These are phyloP conservation scores for Spinus pinus DNA, from an alignment of 2,797 vertebrate genomes.

Conservation along the genomic window DNA sequence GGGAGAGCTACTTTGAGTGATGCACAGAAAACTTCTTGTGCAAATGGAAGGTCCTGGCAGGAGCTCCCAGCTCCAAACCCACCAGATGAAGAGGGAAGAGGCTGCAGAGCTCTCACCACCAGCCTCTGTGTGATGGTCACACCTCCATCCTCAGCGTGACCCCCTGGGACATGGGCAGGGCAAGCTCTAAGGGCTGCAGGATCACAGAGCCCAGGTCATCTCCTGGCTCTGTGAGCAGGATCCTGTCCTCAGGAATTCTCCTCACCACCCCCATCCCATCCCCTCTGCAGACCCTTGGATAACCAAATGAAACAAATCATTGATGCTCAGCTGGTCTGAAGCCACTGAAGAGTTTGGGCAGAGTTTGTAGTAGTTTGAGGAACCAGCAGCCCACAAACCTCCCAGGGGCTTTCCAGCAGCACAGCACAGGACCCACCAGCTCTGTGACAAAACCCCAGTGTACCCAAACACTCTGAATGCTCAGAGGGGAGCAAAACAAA, in stretches of 20 bases:
- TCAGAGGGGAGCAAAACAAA: not conserved
- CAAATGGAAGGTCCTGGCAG: not conserved
- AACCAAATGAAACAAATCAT: fast-evolving
- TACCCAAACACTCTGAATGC: not conserved
- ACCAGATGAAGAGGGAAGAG: not conserved
- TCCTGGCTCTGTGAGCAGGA: too few relatives aligned
- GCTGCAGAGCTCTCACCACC: not conserved
- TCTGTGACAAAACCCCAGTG: fast-evolving
- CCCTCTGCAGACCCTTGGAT: too few relatives aligned
- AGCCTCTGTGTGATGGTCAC: fast-evolving
- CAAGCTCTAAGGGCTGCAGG: not conserved
- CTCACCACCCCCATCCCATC: not conserved
- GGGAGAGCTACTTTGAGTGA: not conserved
- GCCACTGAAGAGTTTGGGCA: not conserved
- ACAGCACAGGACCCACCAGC: fast-evolving
- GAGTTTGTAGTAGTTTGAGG: not conserved
- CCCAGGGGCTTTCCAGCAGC: not conserved
- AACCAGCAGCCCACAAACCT: not conserved
- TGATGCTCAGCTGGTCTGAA: not conserved
- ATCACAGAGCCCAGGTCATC: not conserved
- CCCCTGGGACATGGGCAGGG: not conserved
- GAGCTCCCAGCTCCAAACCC: not conserved
- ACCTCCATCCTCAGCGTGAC: fast-evolving
- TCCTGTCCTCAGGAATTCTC: not conserved
- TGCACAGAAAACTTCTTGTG: not conserved